A percentile compares a stretch with the other conserved stretches of the same genome.
Conservation (phyloP, 2,113 vertebrate species). For the Callipepla squamata region DNA sequence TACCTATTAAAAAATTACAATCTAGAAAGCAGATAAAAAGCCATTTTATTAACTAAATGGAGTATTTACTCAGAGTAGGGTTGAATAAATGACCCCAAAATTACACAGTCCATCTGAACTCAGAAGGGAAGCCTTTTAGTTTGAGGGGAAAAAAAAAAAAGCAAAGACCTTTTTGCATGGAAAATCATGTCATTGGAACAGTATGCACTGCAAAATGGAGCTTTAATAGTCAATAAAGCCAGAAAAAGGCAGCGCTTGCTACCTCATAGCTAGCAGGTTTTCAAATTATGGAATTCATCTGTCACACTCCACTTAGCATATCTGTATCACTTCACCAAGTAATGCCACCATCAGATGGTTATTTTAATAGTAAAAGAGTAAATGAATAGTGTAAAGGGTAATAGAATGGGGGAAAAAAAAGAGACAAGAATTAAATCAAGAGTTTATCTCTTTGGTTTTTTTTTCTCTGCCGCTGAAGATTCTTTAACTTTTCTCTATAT, state of each 20-base stretch:
- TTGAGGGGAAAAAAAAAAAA: not conserved
- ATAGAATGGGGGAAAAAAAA: constrained; percentile 15
- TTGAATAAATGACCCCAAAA: not conserved
- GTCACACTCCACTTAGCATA: constrained; percentile 67
- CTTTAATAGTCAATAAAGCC: constrained; percentile 70
- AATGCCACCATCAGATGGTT: constrained; percentile 52
- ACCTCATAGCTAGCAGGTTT: constrained; percentile 56
- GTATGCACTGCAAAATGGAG: constrained; percentile 11
- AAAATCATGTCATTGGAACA: constrained; percentile 24
- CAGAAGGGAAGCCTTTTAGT: not conserved
- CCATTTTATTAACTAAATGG: constrained; percentile 15
- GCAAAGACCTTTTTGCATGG: not conserved
- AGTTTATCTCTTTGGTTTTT: not conserved
- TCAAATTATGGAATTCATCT: constrained; percentile 73
- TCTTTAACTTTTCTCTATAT: not conserved
- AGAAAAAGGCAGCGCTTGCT: constrained; percentile 40
- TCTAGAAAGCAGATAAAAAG: constrained; percentile 9
- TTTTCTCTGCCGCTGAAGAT: not conserved
- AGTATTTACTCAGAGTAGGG: not conserved
- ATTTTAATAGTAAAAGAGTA: constrained; percentile 68
- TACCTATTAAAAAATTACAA: not conserved
- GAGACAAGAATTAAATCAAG: constrained; percentile 30
- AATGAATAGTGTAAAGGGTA: constrained; percentile 54
- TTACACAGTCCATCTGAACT: not conserved
- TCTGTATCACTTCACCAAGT: constrained; percentile 49